Percentiles rank a stretch among this genome's conserved stretches.
Evolutionary conservation across 2,113 vertebrate genomes (phyloP).

Genomic region (Aptenodytes forsteri): DNA sequence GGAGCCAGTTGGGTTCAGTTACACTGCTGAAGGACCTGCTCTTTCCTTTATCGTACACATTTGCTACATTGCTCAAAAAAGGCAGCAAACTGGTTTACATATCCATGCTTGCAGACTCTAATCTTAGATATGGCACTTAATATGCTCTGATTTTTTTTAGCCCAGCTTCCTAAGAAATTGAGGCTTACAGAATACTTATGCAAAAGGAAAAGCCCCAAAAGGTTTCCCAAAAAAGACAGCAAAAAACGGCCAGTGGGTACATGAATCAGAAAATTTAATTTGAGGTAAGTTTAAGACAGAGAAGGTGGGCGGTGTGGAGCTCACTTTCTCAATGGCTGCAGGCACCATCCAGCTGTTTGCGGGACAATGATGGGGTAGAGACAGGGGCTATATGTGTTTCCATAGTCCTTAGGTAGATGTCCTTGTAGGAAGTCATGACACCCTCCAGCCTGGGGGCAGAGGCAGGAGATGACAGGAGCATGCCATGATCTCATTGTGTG

Average conservation of each 20-base stretch:
- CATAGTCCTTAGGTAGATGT: neutral
- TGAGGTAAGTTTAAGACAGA: neutral
- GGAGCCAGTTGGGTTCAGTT: neutral
- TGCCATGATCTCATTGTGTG: neutral
- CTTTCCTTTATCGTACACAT: neutral
- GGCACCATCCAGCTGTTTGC: neutral
- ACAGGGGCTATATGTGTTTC: neutral
- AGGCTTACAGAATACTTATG: neutral
- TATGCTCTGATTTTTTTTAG: neutral
- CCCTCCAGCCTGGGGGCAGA: neutral
- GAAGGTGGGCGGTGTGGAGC: neutral
- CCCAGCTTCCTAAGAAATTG: neutral
- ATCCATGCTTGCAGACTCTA: neutral
- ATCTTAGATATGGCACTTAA: neutral
- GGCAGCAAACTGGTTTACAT: neutral
- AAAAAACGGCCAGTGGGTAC: neutral
- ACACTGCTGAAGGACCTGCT: neutral
- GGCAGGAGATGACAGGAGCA: neutral
- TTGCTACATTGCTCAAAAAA: neutral
- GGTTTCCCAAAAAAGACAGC: neutral
- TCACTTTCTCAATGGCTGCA: neutral
- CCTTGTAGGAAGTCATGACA: neutral
- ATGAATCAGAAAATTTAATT: neutral
- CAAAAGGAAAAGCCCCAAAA: neutral
- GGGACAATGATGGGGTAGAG: neutral